A percentile compares a stretch with the other conserved stretches of the same genome.
These are phyloP conservation scores for Drosophila eohydei DNA, from an alignment of 2,888 invertebrate species.

Conservation along the genomic window DNA sequence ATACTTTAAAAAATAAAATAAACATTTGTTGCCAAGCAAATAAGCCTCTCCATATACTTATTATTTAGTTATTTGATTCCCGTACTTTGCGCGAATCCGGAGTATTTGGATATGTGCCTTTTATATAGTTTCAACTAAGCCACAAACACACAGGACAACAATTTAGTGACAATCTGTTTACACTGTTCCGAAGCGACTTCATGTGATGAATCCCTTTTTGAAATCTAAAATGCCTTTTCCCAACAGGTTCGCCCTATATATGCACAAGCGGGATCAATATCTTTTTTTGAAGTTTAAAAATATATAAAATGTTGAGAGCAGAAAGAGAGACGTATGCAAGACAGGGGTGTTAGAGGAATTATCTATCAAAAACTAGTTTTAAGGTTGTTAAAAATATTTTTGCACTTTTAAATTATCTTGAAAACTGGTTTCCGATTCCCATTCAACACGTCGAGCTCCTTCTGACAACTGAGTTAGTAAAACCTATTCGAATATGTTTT, in stretches of 20 bases:
- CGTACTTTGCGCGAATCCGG: not conserved
- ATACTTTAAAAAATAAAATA: constrained; percentile 26
- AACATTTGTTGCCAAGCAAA: constrained; percentile 3
- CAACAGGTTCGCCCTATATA: not conserved
- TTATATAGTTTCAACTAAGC: too few species aligned
- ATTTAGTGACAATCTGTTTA: too few species aligned
- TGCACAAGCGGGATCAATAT: not conserved
- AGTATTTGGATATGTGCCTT: too few species aligned
- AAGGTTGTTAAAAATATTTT: not conserved
- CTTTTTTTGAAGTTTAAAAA: too few species aligned
- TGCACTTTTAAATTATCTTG: not conserved
- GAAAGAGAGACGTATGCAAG: not conserved
- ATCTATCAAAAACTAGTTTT: too few species aligned
- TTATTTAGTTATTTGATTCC: not conserved
- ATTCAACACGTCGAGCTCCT: not conserved
- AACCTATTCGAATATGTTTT: not conserved
- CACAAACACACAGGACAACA: too few species aligned
- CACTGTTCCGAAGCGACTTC: not conserved
- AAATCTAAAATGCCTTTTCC: not conserved
- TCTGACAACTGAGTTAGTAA: too few species aligned
- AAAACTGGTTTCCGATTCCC: not conserved
- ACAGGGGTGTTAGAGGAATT: not conserved
- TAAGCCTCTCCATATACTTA: not conserved
- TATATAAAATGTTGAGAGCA: too few species aligned
- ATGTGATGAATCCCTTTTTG: not conserved